Percentiles rank a stretch among this genome's conserved stretches.
These are phyloP conservation scores for Archocentrus centrarchus DNA, from an alignment of 2,113 vertebrate species.

Conservation along the genomic window DNA sequence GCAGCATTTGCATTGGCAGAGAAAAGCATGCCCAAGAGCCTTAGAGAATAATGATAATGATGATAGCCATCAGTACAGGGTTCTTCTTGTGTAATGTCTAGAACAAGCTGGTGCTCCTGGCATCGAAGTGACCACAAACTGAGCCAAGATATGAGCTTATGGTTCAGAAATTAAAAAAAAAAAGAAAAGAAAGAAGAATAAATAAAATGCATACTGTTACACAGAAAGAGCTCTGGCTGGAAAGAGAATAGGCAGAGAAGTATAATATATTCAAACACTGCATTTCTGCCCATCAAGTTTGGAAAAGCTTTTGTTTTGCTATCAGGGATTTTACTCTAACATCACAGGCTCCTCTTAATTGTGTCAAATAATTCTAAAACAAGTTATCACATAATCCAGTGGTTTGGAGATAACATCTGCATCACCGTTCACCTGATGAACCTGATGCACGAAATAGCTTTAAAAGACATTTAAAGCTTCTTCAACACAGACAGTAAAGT, in stretches of 20 bases:
- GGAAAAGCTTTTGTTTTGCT: neutral
- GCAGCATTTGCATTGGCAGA: constrained; percentile 21
- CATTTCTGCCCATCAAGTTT: neutral
- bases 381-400: constrained; percentile 10
- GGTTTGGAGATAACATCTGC: constrained; percentile 7
- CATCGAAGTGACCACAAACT: constrained; percentile 40
- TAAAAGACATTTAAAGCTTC: constrained; percentile 9
- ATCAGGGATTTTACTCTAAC: neutral
- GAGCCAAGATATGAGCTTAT: constrained; percentile 59
- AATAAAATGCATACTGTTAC: constrained; percentile 8
- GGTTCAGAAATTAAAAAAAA: constrained; percentile 3
- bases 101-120: constrained; percentile 48
- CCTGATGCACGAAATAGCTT: neutral
- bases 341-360: constrained; percentile 12
- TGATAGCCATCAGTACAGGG: constrained; percentile 41
- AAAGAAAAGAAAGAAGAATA: neutral
- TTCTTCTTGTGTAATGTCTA: constrained; percentile 43
- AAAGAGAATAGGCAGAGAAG: constrained; percentile 3
- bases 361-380: constrained; percentile 7
- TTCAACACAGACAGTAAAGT: neutral
- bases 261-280: neutral
- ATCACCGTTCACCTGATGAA: neutral
- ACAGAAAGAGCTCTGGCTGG: constrained; percentile 10
- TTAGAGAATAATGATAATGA: constrained; percentile 48
- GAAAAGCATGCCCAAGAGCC: constrained; percentile 19